Percentiles rank a stretch among this genome's conserved stretches.
Conservation (phyloP, 2,797 vertebrate genomes). For the Miopithecus talapoin region DNA sequence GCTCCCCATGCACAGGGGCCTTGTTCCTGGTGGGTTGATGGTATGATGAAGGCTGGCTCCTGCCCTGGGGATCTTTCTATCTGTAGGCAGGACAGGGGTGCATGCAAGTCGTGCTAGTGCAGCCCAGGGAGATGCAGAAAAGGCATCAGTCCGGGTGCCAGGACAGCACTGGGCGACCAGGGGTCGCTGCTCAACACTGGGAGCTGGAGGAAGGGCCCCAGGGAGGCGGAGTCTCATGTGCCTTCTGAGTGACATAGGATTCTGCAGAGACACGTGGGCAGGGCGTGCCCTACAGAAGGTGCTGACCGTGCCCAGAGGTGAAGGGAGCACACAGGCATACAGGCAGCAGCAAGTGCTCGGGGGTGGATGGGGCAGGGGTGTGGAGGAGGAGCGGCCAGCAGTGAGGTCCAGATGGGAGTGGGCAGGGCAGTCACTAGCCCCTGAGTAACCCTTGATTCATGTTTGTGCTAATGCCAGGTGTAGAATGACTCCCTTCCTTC, state of each 20-base stretch:
- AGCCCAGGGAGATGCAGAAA: accelerated
- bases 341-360: accelerated
- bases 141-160: background rate
- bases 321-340: accelerated
- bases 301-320: accelerated
- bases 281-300: accelerated
- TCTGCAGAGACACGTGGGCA: background rate
- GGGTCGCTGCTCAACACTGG: background rate
- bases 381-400: accelerated
- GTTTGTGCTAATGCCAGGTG: no score
- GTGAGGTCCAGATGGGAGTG: background rate
- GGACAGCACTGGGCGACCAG: no score
- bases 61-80: accelerated
- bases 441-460: no score
- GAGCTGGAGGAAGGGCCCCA: background rate
- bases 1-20: no score
- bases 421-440: background rate
- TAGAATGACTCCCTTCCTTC: no score
- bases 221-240: background rate
- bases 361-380: background rate
- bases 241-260: background rate
- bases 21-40: no score
- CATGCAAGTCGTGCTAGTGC: accelerated
- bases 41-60: no score
- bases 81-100: background rate